These are phyloP conservation scores for Caenorhabditis parvicauda DNA, from an alignment of 2,888 invertebrate species.

Conservation along the genomic window DNA sequence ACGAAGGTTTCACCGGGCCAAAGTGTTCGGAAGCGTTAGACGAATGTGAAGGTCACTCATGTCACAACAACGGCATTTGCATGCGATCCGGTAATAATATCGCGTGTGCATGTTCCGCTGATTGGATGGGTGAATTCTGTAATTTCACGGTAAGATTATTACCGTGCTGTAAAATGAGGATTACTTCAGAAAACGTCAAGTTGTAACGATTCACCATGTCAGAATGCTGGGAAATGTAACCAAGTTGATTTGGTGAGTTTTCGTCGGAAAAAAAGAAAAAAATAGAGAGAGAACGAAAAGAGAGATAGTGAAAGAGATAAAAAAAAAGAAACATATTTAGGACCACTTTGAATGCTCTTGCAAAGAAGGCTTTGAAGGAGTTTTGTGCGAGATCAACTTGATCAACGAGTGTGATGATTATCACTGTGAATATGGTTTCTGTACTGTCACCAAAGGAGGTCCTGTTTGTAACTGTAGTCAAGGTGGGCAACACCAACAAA, in stretches of 20 bases:
- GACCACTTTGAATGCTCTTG: constrained; percentile 29
- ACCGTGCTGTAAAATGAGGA: no score
- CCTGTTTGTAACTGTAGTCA: constrained; percentile 25
- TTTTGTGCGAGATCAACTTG: constrained; percentile 24
- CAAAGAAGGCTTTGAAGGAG: constrained; percentile 32
- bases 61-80: constrained; percentile 41
- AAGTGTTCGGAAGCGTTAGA: constrained; percentile 36
- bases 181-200: constrained; percentile 2
- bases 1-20: constrained; percentile 37
- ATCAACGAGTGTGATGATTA: constrained; percentile 22
- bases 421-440: constrained; percentile 26
- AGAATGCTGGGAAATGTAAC: constrained; percentile 21
- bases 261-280: background rate
- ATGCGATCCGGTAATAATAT: constrained; percentile 21
- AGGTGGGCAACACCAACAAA: background rate
- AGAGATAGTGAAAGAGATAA: background rate
- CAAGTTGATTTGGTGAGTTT: constrained; percentile 10
- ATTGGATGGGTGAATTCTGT: constrained; percentile 44
- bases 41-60: constrained; percentile 35
- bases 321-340: background rate
- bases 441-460: constrained; percentile 19
- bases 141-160: constrained; percentile 18
- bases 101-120: constrained; percentile 39
- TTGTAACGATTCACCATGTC: constrained; percentile 22
- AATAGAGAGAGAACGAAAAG: background rate